Evolutionary conservation across 2,797 vertebrate genomes (phyloP), one percentile per base, ranked within the genome.

Genomic region (Malacoctenus gilli): DNA sequence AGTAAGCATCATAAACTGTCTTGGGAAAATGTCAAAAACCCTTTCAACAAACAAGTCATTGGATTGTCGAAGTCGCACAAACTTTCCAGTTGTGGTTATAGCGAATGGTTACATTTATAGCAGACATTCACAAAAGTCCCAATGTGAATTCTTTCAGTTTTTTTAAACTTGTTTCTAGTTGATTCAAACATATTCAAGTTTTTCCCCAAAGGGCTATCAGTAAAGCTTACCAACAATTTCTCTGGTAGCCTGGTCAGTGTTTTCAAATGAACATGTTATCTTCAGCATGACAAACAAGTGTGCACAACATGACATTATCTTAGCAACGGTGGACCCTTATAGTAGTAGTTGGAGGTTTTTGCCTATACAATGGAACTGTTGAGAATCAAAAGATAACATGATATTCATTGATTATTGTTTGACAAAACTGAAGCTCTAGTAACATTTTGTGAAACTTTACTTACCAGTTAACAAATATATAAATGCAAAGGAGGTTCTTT

Each of bases 11-110:
- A 42, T 5, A 16, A 30, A 5, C 6, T 5, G n/a, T 16, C 3
- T 10, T 31, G 31, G 31, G 46, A n/a, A 64, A 37, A n/a, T n/a
- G n/a, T n/a, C n/a, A 52, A 20, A 16, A n/a, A 11, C 18, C 28
- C 16, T 34, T 35, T 36, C 25, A 28, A 9, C 25, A 65, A 51
- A 64, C 40, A 52, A 44, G 40, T 36, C 13, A 13, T n/a, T n/a
- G n/a, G 14, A 50, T 57, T 16, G 37, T 51, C 8, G 15, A 23
- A 18, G 14, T 50, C 35, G 8, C 13, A 10, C 2, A 22, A 23
- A 4, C 38, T 40, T 37, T 72, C 59, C 14, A 22, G 49, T 56
- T 62, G 41, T 56, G 7, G 16, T 19, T 19, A 6, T 28, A 41
- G 20, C 31, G 9, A 39, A 10, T 18, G 2, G 5, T 13, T 46